Evolutionary conservation across 2,113 vertebrate genomes (phyloP), one percentile per base, ranked within the genome.

Genomic region (Ibidorhyncha struthersii): DNA sequence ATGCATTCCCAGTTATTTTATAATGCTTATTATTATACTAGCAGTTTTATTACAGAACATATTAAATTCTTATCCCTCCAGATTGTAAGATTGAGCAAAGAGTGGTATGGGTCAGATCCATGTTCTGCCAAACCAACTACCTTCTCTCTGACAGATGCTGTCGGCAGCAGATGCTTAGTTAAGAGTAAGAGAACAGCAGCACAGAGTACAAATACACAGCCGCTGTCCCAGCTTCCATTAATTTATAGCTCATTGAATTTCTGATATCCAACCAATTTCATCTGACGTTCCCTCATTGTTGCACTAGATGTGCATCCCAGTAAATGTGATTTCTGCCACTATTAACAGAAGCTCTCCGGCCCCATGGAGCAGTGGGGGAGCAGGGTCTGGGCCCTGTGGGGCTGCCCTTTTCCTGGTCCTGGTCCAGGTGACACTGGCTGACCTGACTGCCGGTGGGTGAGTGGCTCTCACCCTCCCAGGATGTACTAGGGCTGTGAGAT

Each of bases 281-380:
- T 70, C 19, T 86, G 36, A 43, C 8, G 23, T 30, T 56, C 8
- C 4, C 17, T 89, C 43, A 41, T 86, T 89, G 45, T 85, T 82
- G 12, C 53, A 55, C 49, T 50, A 86, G 36, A 43, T 65, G 8
- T 32, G 8, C 65, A 94, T 67, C 14, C 53, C 61, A 76, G 34
- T n/a, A 86, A 92, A 76, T 47, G 14, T 59, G 36, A 78, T 29
- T 83, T 91, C 89, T 89, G 40, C 36, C 16, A 16, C 7, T 40
- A 13, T n/a, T 91, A 52, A 52, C 34, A 74, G 66, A 85, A 92
- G 7, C 1, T 6, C 5, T 49, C 4, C 23, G 56, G 34, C 15
- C 16, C 29, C 50, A 41, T 0, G 0, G 41, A 62, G 11, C 7
- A 49, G 6, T 30, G 7, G 19, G 23, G 4, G 13, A 87, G 2